These are phyloP conservation scores for Drosophila anceps DNA, from an alignment of 2,888 invertebrate genomes.

Conservation along the genomic window DNA sequence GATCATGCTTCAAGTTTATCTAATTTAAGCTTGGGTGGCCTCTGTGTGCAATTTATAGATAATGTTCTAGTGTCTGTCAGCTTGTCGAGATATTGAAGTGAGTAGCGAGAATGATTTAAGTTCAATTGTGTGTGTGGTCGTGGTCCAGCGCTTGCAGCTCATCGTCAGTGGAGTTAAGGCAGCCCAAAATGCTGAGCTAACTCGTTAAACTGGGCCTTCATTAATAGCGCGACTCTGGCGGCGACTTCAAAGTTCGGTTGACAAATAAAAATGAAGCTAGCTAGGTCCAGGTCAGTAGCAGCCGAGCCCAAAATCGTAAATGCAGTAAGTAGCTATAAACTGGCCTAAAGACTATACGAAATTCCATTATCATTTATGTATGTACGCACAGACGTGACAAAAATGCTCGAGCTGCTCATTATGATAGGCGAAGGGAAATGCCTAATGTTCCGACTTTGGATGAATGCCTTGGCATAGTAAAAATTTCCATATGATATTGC, in stretches of 20 bases:
- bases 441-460: constrained; percentile 32
- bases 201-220: constrained; percentile 55
- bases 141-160: constrained; percentile 42
- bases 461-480: constrained; percentile 37
- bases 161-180: constrained; percentile 15
- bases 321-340: constrained; percentile 67
- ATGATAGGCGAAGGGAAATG: constrained; percentile 21
- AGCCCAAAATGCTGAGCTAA: constrained; percentile 32
- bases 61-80: constrained; percentile 23
- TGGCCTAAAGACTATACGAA: constrained; percentile 45
- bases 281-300: constrained; percentile 42
- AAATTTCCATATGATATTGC: constrained; percentile 19
- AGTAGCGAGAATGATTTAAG: constrained; percentile 14
- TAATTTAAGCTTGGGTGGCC: constrained; percentile 37
- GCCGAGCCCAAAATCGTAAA: constrained; percentile 57
- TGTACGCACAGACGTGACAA: constrained; percentile 56
- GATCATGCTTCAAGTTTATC: constrained; percentile 1
- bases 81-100: constrained; percentile 13
- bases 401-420: constrained; percentile 56
- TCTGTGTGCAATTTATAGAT: constrained; percentile 17
- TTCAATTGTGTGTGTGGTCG: constrained; percentile 57
- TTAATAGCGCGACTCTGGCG: constrained; percentile 53
- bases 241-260: constrained; percentile 61
- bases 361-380: constrained; percentile 44
- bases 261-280: constrained; percentile 36